Percentiles rank a stretch among this genome's conserved stretches.
Conservation (phyloP, 92 coral and sea anemone genomes). For the Siderastrea siderea region DNA sequence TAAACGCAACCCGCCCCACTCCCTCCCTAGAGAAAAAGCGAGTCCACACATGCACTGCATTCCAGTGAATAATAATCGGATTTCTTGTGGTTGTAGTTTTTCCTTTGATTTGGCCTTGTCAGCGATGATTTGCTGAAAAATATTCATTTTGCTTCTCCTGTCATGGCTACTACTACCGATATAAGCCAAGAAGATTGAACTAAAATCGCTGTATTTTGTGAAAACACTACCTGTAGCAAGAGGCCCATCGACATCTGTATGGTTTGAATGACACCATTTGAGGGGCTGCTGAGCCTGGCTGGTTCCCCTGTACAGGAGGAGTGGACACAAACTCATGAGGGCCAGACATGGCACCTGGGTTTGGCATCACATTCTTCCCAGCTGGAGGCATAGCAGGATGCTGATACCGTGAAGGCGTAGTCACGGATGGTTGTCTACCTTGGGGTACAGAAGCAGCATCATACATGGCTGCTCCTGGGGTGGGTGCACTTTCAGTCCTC, state of each 20-base stretch:
- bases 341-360: constrained; percentile 30
- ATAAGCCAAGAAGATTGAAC: not conserved
- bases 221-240: constrained; percentile 70
- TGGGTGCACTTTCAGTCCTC: constrained; percentile 70
- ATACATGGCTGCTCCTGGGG: constrained; percentile 67
- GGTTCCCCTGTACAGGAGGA: constrained; percentile 25
- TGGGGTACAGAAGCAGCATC: constrained; percentile 63
- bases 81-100: no score
- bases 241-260: constrained; percentile 85
- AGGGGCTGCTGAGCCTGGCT: constrained; percentile 35
- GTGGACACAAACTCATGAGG: constrained; percentile 35
- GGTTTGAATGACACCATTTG: constrained; percentile 67
- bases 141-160: no score
- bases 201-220: not conserved
- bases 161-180: no score
- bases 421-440: constrained; percentile 53
- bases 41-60: not conserved
- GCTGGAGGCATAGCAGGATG: constrained; percentile 29
- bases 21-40: no score
- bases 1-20: no score
- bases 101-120: no score
- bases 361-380: constrained; percentile 35
- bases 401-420: constrained; percentile 42
- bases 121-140: no score
- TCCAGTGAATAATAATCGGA: not conserved